Base-by-base conservation (phyloP, 2,888 invertebrate genomes). In the Micoletzkya japonica region DNA sequence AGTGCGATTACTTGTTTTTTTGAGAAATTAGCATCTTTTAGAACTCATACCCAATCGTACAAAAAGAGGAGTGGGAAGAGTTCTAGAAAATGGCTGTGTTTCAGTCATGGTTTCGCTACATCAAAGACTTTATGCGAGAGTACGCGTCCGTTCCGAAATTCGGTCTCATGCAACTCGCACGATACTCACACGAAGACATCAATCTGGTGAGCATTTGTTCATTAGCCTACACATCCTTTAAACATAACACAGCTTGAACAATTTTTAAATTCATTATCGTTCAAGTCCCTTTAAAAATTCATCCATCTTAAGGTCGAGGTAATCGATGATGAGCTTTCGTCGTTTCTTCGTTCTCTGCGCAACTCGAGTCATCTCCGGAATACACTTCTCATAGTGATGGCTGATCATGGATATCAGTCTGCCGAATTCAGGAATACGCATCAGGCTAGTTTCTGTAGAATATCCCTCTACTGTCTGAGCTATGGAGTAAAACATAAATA, bases 251-350 rank as follows among this genome's bases (percentile, higher is more conserved):
- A n/a, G n/a, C n/a, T n/a, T n/a, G n/a, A n/a, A n/a, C n/a, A n/a
- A n/a, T n/a, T n/a, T n/a, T n/a, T n/a, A n/a, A n/a, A n/a, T n/a
- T n/a, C n/a, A n/a, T n/a, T n/a, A n/a, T n/a, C n/a, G n/a, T n/a
- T n/a, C n/a, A n/a, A n/a, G n/a, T n/a, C n/a, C n/a, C n/a, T n/a
- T n/a, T n/a, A n/a, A n/a, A n/a, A n/a, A n/a, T n/a, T n/a, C n/a
- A n/a, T n/a, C n/a, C n/a, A n/a, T n/a, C n/a, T n/a, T n/a, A n/a
- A 90, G 79, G 90, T 95, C 39, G 90, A 91, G 20, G 75, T 74
- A 39, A 77, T 79, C 57, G 85, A 85, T 59, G 79, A 77, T 4
- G 81, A 82, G 59, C 63, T 85, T 28, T 50, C 58, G 17, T 69
- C 52, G 7, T 78, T 79, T 73, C 73, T 85, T 59, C 49, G 68